Evolutionary conservation across 1,140 invertebrate genomes (phyloP).

Genomic region (Drosophila kepulauana): DNA sequence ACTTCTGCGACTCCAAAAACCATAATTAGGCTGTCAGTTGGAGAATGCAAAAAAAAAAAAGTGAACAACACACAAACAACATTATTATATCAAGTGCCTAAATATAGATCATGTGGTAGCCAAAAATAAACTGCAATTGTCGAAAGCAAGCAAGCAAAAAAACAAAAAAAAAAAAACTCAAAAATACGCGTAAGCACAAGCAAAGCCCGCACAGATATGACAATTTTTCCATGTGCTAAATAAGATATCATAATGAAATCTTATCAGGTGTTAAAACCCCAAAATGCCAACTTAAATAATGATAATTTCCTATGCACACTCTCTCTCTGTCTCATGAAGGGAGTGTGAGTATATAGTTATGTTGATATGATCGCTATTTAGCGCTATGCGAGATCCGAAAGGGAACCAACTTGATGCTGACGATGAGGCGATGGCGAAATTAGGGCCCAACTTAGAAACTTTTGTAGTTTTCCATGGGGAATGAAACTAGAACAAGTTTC

Average conservation of each 20-base stretch:
- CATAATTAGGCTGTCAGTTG: slow-evolving; percentile 17
- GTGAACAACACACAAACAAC: background rate
- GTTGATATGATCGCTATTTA: slow-evolving; percentile 19
- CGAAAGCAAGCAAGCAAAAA: slow-evolving; percentile 15
- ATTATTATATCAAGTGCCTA: slow-evolving; percentile 14
- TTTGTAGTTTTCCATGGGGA: slow-evolving; percentile 63
- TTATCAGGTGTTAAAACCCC: slow-evolving; percentile 77
- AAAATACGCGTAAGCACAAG: slow-evolving; percentile 8
- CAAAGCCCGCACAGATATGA: slow-evolving; percentile 52
- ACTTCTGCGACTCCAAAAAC: background rate
- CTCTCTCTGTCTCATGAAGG: background rate
- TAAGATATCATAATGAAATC: slow-evolving; percentile 74
- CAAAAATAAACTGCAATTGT: slow-evolving; percentile 45
- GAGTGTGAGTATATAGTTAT: slow-evolving; percentile 13
- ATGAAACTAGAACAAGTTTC: slow-evolving; percentile 44
- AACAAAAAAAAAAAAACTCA: background rate
- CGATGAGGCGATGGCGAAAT: slow-evolving; percentile 1
- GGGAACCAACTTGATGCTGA: slow-evolving; percentile 36
- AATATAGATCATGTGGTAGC: slow-evolving; percentile 11
- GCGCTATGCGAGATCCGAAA: slow-evolving; percentile 31
- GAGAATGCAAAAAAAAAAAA: background rate
- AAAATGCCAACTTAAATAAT: slow-evolving; percentile 58
- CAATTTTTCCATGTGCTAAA: slow-evolving; percentile 69
- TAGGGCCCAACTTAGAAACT: slow-evolving; percentile 31
- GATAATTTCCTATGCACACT: slow-evolving; percentile 43